A percentile compares a stretch with the other conserved stretches of the same genome.
phyloP scores from a whole-genome alignment of 2,113 vertebrate species.

The Spizaetus ornatus region DNA sequence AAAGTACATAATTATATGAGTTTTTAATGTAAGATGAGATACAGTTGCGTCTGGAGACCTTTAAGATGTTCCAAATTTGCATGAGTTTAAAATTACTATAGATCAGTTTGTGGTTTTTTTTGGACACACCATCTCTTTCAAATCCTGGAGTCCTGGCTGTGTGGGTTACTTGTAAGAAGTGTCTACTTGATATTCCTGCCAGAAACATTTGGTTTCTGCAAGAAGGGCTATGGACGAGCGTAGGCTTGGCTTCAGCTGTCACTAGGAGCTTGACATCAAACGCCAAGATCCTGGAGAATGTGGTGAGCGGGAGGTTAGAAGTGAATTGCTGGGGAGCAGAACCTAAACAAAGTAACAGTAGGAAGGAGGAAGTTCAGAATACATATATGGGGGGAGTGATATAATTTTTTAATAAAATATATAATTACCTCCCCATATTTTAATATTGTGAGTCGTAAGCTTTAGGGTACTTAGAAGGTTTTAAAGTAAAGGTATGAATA shows the following conservation, averaged over 20 bases:
- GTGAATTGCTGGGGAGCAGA: neutral
- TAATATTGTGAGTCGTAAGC: neutral
- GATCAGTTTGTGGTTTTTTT: neutral
- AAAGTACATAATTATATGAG: neutral
- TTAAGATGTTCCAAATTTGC: neutral
- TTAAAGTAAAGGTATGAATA: neutral
- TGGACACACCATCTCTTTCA: neutral
- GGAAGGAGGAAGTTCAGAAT: neutral
- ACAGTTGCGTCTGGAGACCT: neutral
- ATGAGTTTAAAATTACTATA: neutral
- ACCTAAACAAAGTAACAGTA: neutral
- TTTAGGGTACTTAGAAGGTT: neutral
- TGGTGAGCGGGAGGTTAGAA: neutral
- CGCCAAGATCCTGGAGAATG: neutral
- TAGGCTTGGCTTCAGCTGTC: neutral
- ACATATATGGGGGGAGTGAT: rapidly evolving
- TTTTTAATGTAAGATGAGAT: neutral
- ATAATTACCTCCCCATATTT: neutral
- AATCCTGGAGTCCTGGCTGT: neutral
- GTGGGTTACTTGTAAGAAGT: neutral
- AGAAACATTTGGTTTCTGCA: neutral
- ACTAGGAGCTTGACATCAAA: neutral
- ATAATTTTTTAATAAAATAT: neutral
- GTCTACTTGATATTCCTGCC: neutral
- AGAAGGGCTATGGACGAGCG: neutral